phyloP scores from a whole-genome alignment of 2,888 invertebrate species.

The Cerceris rybyensis region DNA sequence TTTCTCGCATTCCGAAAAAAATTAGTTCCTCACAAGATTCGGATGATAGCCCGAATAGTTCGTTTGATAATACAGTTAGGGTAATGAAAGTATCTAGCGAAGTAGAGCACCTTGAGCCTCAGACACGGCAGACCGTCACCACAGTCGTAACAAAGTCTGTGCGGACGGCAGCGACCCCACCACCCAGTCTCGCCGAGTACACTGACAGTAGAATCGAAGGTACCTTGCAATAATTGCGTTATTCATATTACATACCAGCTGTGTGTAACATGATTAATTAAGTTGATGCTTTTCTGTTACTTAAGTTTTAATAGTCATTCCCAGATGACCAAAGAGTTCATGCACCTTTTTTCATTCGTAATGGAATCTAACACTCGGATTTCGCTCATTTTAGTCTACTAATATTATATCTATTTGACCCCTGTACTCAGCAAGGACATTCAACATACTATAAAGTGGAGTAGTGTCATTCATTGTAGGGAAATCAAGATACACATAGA shows the following conservation, averaged over 20 bases:
- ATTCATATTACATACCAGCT: slow-evolving; percentile 81
- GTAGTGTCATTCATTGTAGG: not conserved
- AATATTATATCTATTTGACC: slow-evolving; percentile 43
- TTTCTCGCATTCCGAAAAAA: slow-evolving; percentile 77
- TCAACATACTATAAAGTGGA: slow-evolving; percentile 54
- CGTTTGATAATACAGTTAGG: slow-evolving; percentile 63
- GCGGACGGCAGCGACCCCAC: slow-evolving; percentile 81
- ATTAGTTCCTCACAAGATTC: slow-evolving; percentile 64
- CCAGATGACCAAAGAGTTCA: slow-evolving; percentile 69
- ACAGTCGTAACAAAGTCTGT: slow-evolving; percentile 82
- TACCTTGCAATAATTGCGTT: slow-evolving; percentile 82
- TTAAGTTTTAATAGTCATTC: slow-evolving; percentile 73
- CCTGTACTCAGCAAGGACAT: slow-evolving; percentile 31
- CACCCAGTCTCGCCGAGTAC: slow-evolving; percentile 82
- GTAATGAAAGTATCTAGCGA: slow-evolving; percentile 69
- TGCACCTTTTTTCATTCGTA: slow-evolving; percentile 73
- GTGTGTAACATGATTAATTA: slow-evolving; percentile 82
- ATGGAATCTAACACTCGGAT: slow-evolving; percentile 70
- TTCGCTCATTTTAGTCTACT: slow-evolving; percentile 58
- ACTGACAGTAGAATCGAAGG: slow-evolving; percentile 82
- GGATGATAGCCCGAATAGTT: slow-evolving; percentile 41
- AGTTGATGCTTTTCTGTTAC: slow-evolving; percentile 80
- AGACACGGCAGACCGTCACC: slow-evolving; percentile 80
- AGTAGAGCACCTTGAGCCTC: slow-evolving; percentile 80
- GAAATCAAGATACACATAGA: not conserved